phyloP scores from a whole-genome alignment of 2,888 invertebrate genomes.

The Rhimphoctona megacephalus region DNA sequence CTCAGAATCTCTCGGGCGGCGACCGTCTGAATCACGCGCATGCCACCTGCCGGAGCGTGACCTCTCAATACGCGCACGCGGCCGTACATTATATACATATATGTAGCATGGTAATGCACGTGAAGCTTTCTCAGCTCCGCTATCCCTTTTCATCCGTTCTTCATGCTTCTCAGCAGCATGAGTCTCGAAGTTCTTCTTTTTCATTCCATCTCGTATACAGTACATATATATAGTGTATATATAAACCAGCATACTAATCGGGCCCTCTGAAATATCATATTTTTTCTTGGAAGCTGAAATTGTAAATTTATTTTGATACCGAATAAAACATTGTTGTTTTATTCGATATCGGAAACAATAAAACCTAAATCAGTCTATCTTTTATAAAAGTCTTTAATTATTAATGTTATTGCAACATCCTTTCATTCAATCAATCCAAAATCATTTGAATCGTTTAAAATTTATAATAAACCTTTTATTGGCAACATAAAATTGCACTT shows the following conservation, averaged over 20 bases:
- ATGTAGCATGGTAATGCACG: slow-evolving; percentile 64
- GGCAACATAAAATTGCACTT: neutral
- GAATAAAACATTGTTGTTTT: neutral
- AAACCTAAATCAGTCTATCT: neutral
- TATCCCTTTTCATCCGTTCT: slow-evolving; percentile 60
- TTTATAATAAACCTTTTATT: neutral
- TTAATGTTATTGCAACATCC: neutral
- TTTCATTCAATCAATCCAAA: neutral
- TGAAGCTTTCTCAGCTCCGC: slow-evolving; percentile 61
- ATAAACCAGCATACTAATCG: neutral
- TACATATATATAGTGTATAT: neutral
- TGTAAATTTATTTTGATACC: neutral
- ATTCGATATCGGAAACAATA: too few species aligned
- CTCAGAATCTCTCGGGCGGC: slow-evolving; percentile 64
- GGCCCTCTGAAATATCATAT: neutral
- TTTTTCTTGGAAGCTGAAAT: neutral
- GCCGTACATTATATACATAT: slow-evolving; percentile 34
- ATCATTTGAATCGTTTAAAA: neutral
- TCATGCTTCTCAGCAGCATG: slow-evolving; percentile 44
- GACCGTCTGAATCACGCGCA: slow-evolving; percentile 80
- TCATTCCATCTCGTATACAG: slow-evolving; percentile 29
- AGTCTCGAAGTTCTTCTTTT: slow-evolving; percentile 50
- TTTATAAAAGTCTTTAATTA: neutral
- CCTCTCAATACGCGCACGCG: slow-evolving; percentile 80
- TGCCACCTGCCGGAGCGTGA: slow-evolving; percentile 83